A percentile compares a stretch with the other conserved stretches of the same genome.
Evolutionary conservation across 2,888 invertebrate genomes (phyloP).

Genomic region (Bombylius major): DNA sequence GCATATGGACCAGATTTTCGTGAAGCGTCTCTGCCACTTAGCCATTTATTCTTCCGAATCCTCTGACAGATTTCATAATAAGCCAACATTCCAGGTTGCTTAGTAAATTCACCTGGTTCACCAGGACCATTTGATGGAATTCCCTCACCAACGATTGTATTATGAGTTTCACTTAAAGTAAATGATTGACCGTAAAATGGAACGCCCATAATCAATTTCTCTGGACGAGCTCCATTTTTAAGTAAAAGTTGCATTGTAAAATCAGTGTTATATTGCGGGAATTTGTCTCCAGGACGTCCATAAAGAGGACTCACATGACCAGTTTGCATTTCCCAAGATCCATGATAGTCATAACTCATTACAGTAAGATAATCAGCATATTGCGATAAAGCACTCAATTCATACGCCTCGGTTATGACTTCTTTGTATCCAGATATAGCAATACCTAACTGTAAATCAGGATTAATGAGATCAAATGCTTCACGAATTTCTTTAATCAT

Average conservation of each 20-base stretch:
- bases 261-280: constrained; percentile 68
- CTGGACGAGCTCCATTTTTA: constrained; percentile 58
- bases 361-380: constrained; percentile 68
- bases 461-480: constrained; percentile 26
- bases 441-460: constrained; percentile 60
- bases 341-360: constrained; percentile 83
- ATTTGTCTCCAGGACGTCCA: constrained; percentile 49
- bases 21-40: constrained; percentile 46
- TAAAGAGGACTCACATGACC: constrained; percentile 72
- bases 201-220: constrained; percentile 66
- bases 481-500: constrained; percentile 49
- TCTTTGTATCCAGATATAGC: constrained; percentile 84
- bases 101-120: constrained; percentile 65
- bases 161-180: constrained; percentile 41
- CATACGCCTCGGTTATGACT: constrained; percentile 77
- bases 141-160: constrained; percentile 42
- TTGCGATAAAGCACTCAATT: constrained; percentile 54
- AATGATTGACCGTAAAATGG: constrained; percentile 85
- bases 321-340: constrained; percentile 71
- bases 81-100: constrained; percentile 76
- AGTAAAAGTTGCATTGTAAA: constrained; percentile 67
- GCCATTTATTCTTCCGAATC: constrained; percentile 56
- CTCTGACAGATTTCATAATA: constrained; percentile 76
- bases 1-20: constrained; percentile 57
- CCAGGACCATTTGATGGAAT: constrained; percentile 60